Conservation (phyloP, 2,113 vertebrate species). For the Petromus typicus region DNA sequence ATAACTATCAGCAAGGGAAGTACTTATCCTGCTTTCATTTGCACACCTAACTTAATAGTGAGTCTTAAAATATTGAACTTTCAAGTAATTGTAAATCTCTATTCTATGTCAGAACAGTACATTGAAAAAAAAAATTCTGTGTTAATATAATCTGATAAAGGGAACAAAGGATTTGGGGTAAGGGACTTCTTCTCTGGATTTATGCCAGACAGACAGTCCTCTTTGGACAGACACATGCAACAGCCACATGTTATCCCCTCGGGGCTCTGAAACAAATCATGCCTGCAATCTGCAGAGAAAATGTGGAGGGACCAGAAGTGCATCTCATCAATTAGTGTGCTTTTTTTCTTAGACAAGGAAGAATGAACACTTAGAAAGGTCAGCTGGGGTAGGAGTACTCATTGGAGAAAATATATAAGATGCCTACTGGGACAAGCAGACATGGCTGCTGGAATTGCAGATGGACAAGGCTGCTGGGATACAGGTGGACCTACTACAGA, state of each 20-base stretch:
- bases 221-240: background rate
- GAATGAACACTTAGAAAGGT: background rate
- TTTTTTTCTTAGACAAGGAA: background rate
- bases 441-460: background rate
- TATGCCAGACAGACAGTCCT: background rate
- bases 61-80: conserved; percentile 61
- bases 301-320: background rate
- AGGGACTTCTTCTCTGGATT: conserved; percentile 22
- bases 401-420: background rate
- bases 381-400: background rate
- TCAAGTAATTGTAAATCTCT: conserved; percentile 72
- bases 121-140: background rate
- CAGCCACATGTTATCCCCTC: background rate
- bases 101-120: conserved; percentile 60
- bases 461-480: conserved; percentile 1
- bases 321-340: background rate
- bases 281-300: conserved; percentile 52
- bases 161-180: background rate
- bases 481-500: background rate
- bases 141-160: conserved; percentile 43
- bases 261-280: conserved; percentile 59
- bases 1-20: conserved; percentile 76
- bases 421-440: background rate
- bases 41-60: conserved; percentile 62
- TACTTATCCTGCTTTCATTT: conserved; percentile 70